Evolutionary conservation across 1,140 invertebrate species (phyloP), one percentile per base, ranked within the genome.

Genomic region (Nymphalis io): DNA sequence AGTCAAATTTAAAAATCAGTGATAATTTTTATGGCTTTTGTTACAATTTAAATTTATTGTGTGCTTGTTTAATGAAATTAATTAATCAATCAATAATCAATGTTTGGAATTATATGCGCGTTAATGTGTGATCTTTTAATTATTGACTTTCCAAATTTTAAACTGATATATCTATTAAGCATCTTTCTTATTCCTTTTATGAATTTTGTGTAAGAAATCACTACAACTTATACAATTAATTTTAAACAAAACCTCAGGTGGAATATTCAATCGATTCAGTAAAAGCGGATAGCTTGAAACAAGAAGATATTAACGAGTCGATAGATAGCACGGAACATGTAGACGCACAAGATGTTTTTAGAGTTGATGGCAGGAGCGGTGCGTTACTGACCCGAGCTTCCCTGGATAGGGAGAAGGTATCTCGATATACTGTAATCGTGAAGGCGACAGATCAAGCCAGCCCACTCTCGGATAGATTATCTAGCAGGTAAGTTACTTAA

Each of bases 401-500:
- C 0, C 87, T 99, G 3, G 98, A 99, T 87, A 93, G 98, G 27
- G 98, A 99, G 92, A 95, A 94, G 6, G 95, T 96, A 5, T 95
- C 97, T 51, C 93, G 96, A 51, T 99, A 99, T 81, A 96, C 96
- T 1, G 91, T 99, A 0, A 93, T 97, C 6, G 94, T 98, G 1
- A 94, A 95, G 67, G 98, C 98, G 0, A 95, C 94, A 0, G 98
- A 99, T 86, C 94, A 96, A 80, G 97, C 97, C 0, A 95, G 94
- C 4, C 94, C 95, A 0, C 93, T 94, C 3, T 93, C 94, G 38
- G 93, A 94, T 33, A 93, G 96, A 70, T 94, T 94, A 78, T 96
- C 96, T 6, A 95, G 97, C 1, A 96, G 95, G 69, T 93, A 60
- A 48, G 20, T 21, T 59, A 27, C 5, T 27, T 27, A 27, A 27